Conservation (phyloP, 2,797 vertebrate genomes). For the Streptopelia turtur region DNA sequence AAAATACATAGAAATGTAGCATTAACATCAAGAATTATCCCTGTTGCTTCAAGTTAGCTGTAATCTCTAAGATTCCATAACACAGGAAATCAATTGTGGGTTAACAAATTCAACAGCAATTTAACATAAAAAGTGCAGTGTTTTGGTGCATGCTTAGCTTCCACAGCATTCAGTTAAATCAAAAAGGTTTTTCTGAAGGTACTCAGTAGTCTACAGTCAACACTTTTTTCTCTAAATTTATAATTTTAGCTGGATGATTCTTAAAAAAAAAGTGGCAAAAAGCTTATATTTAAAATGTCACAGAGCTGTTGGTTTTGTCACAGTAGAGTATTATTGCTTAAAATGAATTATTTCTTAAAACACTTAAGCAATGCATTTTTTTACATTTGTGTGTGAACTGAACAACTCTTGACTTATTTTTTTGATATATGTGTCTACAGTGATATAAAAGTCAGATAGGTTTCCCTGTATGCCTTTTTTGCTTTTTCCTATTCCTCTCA, state of each 20-base stretch:
- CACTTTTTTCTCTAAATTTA: conserved; percentile 2
- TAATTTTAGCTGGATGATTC: conserved; percentile 20
- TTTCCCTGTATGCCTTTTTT: background rate
- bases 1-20: conserved; percentile 69
- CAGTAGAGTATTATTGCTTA: background rate
- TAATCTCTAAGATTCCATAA: conserved; percentile 80
- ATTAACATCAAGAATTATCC: conserved; percentile 80
- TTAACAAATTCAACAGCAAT: conserved; percentile 84
- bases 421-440: background rate
- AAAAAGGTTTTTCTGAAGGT: conserved; percentile 51
- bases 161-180: conserved; percentile 69
- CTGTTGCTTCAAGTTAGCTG: conserved; percentile 79
- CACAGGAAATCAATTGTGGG: conserved; percentile 82
- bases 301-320: background rate
- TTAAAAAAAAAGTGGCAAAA: background rate
- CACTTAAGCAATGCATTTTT: background rate
- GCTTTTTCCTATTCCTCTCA: accelerated
- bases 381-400: background rate
- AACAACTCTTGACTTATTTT: background rate
- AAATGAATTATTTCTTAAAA: background rate
- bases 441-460: background rate
- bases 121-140: conserved; percentile 76
- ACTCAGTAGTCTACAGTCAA: background rate
- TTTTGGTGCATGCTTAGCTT: conserved; percentile 75
- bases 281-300: background rate